phyloP scores from a whole-genome alignment of 2,888 invertebrate species.

The Danaus chrysippus region DNA sequence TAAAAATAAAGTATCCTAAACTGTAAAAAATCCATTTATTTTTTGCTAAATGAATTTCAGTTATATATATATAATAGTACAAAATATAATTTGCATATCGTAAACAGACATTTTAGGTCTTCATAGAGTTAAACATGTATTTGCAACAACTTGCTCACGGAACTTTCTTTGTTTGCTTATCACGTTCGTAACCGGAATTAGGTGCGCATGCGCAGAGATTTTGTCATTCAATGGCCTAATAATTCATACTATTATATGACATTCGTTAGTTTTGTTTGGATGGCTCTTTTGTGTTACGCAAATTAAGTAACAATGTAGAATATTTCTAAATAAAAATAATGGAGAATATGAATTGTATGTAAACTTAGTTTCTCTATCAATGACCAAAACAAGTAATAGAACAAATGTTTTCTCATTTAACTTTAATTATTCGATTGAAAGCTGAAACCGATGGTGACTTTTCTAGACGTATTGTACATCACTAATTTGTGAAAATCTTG shows the following conservation, averaged over 20 bases:
- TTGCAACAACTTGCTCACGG: slow-evolving; percentile 22
- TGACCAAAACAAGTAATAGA: background rate
- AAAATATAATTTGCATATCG: too few relatives aligned
- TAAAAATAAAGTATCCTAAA: too few relatives aligned
- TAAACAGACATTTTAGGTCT: background rate
- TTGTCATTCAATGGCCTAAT: slow-evolving; percentile 24
- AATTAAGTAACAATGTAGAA: background rate
- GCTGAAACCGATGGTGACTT: slow-evolving; percentile 13
- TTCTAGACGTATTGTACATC: slow-evolving; percentile 21
- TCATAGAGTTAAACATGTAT: background rate
- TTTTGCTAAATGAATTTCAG: too few relatives aligned
- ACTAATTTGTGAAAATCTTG: slow-evolving; percentile 42
- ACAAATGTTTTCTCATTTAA: background rate
- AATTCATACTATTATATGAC: slow-evolving; percentile 10
- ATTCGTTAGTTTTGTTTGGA: background rate
- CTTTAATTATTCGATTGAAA: slow-evolving; percentile 3
- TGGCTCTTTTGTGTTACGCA: background rate
- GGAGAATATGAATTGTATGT: too few relatives aligned
- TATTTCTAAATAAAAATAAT: background rate
- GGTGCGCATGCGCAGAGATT: slow-evolving; percentile 13
- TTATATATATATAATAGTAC: background rate
- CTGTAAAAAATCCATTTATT: too few relatives aligned
- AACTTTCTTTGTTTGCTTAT: slow-evolving; percentile 39
- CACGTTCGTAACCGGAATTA: slow-evolving; percentile 33
- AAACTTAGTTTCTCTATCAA: too few relatives aligned